phyloP scores from a whole-genome alignment of 64 coral and sea anemone species.

The Porites lutea region DNA sequence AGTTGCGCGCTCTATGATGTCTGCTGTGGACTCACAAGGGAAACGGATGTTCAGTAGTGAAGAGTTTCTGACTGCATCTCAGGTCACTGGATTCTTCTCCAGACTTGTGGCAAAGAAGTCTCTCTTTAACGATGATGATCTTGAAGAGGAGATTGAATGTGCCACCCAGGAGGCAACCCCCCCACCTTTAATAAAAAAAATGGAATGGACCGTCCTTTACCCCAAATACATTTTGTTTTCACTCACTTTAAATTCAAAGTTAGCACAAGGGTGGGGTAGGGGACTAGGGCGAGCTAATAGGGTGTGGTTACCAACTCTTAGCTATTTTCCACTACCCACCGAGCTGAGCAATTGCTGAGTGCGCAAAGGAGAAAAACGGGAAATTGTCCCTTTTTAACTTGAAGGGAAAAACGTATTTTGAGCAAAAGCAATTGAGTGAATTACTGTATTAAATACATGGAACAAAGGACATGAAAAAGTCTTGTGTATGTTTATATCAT shows the following conservation, averaged over 20 bases:
- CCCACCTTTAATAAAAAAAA: no score
- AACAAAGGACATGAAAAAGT: no score
- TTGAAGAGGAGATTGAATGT: conserved; percentile 39
- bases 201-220: no score
- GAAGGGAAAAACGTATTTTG: neutral
- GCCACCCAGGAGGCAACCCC: conserved; percentile 70
- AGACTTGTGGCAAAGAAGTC: conserved; percentile 73
- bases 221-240: neutral
- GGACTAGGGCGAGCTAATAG: neutral
- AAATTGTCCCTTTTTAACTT: conserved; percentile 28
- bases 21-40: conserved; percentile 72
- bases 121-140: conserved; percentile 68
- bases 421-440: no score
- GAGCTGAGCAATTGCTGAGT: no score
- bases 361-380: conserved; percentile 30
- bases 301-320: conserved; percentile 1
- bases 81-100: conserved; percentile 79
- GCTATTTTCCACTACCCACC: no score
- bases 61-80: conserved; percentile 81
- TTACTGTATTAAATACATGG: no score
- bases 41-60: conserved; percentile 61
- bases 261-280: conserved; percentile 7
- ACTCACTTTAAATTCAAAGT: no score
- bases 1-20: conserved; percentile 77
- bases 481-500: no score